Base-by-base conservation (phyloP, 2,113 vertebrate species). In the Pelobates fuscus region DNA sequence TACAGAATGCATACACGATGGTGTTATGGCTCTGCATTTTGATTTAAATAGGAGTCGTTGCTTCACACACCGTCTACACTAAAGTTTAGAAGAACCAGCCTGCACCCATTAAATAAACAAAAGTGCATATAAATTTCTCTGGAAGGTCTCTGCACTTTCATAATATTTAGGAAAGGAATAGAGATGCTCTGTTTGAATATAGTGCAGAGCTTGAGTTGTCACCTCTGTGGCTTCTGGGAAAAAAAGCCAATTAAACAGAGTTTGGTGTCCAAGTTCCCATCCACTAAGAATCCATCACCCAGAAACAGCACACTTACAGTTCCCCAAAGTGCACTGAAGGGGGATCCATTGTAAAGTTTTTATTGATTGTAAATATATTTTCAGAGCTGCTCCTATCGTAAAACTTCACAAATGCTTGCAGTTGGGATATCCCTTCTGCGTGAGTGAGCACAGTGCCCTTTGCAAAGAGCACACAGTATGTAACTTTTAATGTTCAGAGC, bases 51-150 rank as follows among this genome's bases (percentile, higher is more conserved):
- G 64, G 64, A 76, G 72, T 55, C 64, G 37, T 76, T 76, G 21
- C 63, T 67, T 27, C 64, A 60, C 64, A 52, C 54, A 76, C 72
- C 57, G 72, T 76, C 72, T 76, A 54, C 29, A 20, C 55, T 67
- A 21, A 67, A 67, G 64, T 59, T 76, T 76, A 67, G 64, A 84
- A 84, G 76, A 85, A 77, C 80, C 86, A 68, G 82, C 79, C 82
- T 78, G 81, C 78, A 80, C 72, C 80, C 78, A 66, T 30, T 77
- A 85, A 89, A 80, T 80, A 81, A 87, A 88, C 84, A 78, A 76
- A 85, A 70, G 79, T 87, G 86, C 82, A 87, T 88, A 81, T 83
- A 88, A 89, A 89, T 86, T 80, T 74, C 71, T 83, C 78, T 27
- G 41, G 81, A 81, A 74, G 81, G 79, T 72, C 65, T 72, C 65